phyloP scores from a whole-genome alignment of 1,140 invertebrate genomes.

The Drosophila busckii region DNA sequence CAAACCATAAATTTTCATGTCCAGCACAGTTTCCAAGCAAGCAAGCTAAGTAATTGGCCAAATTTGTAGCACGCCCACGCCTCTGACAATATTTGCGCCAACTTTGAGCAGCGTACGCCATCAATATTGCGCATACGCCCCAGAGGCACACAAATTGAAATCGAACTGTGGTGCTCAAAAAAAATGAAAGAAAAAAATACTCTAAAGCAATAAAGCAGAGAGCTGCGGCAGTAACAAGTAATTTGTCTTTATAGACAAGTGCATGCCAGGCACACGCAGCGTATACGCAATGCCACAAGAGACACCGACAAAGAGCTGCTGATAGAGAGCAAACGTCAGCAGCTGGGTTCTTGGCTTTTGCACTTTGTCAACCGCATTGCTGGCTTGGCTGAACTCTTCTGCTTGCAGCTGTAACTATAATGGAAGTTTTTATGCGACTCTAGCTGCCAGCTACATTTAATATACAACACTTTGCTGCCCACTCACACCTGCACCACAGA shows the following conservation, averaged over 20 bases:
- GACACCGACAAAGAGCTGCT: slow-evolving; percentile 2
- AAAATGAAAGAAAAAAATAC: not conserved
- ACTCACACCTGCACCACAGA: too few species aligned
- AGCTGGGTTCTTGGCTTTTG: slow-evolving; percentile 4
- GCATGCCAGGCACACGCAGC: slow-evolving; percentile 3
- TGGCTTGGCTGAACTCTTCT: slow-evolving; percentile 8
- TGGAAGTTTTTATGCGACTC: not conserved
- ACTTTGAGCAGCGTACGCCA: slow-evolving; percentile 1
- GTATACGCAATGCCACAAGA: slow-evolving; percentile 33
- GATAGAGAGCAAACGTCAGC: not conserved
- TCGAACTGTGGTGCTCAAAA: too few species aligned
- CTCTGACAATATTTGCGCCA: slow-evolving; percentile 1
- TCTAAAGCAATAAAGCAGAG: not conserved
- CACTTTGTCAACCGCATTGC: slow-evolving; percentile 24
- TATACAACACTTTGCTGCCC: slow-evolving; percentile 20
- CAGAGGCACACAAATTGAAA: not conserved
- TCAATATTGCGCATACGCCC: slow-evolving; percentile 50
- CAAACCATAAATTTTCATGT: slow-evolving; percentile 11
- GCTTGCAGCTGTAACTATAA: slow-evolving; percentile 5
- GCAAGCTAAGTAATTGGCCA: slow-evolving; percentile 19
- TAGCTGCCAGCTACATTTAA: slow-evolving; percentile 20
- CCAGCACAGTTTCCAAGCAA: slow-evolving; percentile 9
- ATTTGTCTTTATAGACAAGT: slow-evolving; percentile 24
- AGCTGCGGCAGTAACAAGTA: slow-evolving; percentile 9
- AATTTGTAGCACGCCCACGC: slow-evolving; percentile 18